These are phyloP conservation scores for Antheraea assamensis DNA, from an alignment of 2,888 invertebrate species.

Conservation along the genomic window DNA sequence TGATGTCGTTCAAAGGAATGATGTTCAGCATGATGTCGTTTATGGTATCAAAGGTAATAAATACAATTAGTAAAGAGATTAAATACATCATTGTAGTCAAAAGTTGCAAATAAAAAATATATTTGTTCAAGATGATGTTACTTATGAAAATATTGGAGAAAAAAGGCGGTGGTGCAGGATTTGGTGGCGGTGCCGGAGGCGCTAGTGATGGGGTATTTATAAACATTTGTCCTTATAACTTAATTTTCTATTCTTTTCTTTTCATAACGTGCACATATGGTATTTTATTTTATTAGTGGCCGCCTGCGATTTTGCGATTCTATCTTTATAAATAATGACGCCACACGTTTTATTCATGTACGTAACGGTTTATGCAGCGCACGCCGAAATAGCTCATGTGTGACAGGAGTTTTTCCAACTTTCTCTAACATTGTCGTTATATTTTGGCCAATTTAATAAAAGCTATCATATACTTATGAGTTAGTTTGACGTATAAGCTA, in stretches of 20 bases:
- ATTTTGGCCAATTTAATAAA: too few species aligned
- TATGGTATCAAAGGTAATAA: conserved; percentile 81
- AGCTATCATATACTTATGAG: too few species aligned
- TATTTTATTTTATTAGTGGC: too few species aligned
- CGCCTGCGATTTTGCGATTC: too few species aligned
- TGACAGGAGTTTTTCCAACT: too few species aligned
- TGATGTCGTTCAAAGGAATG: conserved; percentile 84
- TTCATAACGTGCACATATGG: too few species aligned
- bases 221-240: not conserved
- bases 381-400: too few species aligned
- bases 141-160: conserved; percentile 72
- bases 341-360: too few species aligned
- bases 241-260: conserved; percentile 2
- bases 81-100: not conserved
- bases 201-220: conserved; percentile 57
- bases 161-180: conserved; percentile 61
- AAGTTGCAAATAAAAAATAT: not conserved
- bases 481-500: too few species aligned
- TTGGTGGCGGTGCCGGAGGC: conserved; percentile 49
- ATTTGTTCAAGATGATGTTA: conserved; percentile 66
- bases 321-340: too few species aligned
- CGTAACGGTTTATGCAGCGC: too few species aligned
- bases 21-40: conserved; percentile 84
- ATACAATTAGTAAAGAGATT: not conserved
- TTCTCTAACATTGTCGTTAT: too few species aligned